Evolutionary conservation across 2,113 vertebrate genomes (phyloP), one percentile per base, ranked within the genome.

Genomic region (Galemys pyrenaicus): DNA sequence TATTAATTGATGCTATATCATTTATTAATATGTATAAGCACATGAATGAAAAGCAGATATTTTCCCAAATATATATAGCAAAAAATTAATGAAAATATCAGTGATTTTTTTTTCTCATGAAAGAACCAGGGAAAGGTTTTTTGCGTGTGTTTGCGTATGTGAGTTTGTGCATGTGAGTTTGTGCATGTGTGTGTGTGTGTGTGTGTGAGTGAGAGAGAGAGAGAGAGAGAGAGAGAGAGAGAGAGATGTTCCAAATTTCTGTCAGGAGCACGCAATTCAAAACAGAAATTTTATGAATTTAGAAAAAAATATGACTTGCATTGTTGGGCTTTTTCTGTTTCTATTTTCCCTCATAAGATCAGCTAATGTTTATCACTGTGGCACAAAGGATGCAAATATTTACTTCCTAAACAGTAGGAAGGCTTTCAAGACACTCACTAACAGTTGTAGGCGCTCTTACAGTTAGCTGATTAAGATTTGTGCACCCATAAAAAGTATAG

Each of bases 361-460:
- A 94, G 79, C 13, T 84, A 89, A 28, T 98, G 68, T 98, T 98
- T 98, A 98, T 88, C 46, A 90, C 71, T 16, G 87, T 87, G 74
- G 86, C 78, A 70, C 62, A 92, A 95, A 97, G 96, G 70, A 64
- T 97, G 95, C 97, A 99, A 99, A 99, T 99, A 98, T 99, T 98
- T 99, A 98, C 96, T 98, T 92, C 94, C 77, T 88, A 97, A 98
- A 97, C 97, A 98, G 97, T 97, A 96, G 98, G 97, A 97, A 96
- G 74, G 95, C 97, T 98, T 98, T 98, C 97, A 98, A 98, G 94
- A 97, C 95, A 39, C 4, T 87, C 95, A 39, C 4, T 87, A 81
- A 87, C 0, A 95, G 96, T 88, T 97, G 87, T 97, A 98, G 97
- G 98, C 98, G 97, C 92, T 97, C 97, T 97, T 97, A 95, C 94